phyloP scores from a whole-genome alignment of 2,888 invertebrate species.

The Dryobota labecula region DNA sequence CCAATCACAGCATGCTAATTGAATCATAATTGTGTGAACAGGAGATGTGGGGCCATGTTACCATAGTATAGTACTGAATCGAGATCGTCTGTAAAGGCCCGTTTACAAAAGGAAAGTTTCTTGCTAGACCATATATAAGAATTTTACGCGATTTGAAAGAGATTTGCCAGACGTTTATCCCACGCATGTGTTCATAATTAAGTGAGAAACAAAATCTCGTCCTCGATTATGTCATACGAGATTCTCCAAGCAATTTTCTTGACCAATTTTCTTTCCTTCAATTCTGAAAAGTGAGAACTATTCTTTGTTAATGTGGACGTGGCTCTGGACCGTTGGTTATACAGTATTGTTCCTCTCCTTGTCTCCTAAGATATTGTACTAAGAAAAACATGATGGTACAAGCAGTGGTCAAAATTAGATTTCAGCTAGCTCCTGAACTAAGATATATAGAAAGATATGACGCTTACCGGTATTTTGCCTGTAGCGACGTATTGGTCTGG shows the following conservation, averaged over 20 bases:
- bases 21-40: conserved; percentile 16
- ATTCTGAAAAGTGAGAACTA: not conserved
- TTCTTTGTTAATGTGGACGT: no score
- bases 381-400: not conserved
- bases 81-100: not conserved
- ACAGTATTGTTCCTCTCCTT: not conserved
- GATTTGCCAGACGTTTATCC: not conserved
- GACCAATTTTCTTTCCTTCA: no score
- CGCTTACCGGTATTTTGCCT: not conserved
- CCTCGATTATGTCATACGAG: no score
- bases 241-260: not conserved
- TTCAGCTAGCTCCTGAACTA: not conserved
- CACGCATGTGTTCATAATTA: not conserved
- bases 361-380: not conserved
- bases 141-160: no score
- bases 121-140: not conserved
- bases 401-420: not conserved
- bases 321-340: no score
- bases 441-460: no score
- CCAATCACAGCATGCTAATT: conserved; percentile 28
- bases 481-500: no score
- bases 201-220: no score
- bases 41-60: not conserved
- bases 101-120: not conserved
- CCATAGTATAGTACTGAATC: not conserved